These are phyloP conservation scores for Aythya baeri DNA, from an alignment of 2,113 vertebrate genomes.

Conservation along the genomic window DNA sequence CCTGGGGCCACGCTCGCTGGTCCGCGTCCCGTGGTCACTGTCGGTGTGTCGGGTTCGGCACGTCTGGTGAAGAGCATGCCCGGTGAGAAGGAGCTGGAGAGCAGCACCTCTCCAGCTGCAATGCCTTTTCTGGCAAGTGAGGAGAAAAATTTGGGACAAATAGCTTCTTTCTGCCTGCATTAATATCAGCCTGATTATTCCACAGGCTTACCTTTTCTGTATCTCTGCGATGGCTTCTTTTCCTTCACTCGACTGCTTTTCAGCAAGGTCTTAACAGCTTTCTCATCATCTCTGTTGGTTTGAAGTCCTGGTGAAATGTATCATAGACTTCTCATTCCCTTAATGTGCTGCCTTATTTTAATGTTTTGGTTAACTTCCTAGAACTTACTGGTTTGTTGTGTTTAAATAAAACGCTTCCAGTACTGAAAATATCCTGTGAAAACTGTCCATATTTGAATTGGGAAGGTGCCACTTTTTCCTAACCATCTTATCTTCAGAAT, in stretches of 20 bases:
- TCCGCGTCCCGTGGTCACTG: accelerated
- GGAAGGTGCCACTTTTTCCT: not conserved
- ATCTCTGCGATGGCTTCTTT: not conserved
- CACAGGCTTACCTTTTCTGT: not conserved
- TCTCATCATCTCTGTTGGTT: accelerated
- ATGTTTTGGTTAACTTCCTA: not conserved
- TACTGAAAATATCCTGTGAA: not conserved
- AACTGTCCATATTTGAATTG: accelerated
- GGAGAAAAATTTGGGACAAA: not conserved
- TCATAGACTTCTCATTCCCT: not conserved
- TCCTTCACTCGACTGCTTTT: not conserved
- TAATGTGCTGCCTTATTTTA: not conserved
- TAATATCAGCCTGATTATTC: not conserved
- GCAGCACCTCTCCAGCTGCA: not conserved
- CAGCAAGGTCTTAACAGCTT: accelerated
- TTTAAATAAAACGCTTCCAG: not conserved
- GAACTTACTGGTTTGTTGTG: not conserved
- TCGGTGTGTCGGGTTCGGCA: no score
- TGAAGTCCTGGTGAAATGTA: not conserved
- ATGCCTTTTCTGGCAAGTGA: not conserved
- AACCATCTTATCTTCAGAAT: not conserved
- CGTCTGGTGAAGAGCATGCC: not conserved
- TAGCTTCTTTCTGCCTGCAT: not conserved
- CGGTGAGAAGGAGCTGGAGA: not conserved
- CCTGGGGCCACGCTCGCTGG: accelerated